A percentile compares a stretch with the other conserved stretches of the same genome.
Evolutionary conservation across 2,888 invertebrate species (phyloP).

Genomic region (Philereme vetulata): DNA sequence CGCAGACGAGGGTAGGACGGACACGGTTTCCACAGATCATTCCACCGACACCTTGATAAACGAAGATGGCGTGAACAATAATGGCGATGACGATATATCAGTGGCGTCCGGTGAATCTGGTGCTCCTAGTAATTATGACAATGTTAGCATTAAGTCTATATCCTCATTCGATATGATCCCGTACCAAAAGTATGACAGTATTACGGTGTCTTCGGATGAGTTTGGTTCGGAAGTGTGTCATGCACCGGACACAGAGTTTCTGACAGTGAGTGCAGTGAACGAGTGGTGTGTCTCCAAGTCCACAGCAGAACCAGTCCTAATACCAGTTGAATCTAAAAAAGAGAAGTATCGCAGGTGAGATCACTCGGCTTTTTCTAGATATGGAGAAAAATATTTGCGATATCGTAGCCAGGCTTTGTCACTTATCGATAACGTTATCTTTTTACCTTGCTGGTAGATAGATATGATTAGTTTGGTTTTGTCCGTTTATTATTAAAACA

Average conservation of each 20-base stretch:
- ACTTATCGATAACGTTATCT: slow-evolving; percentile 66
- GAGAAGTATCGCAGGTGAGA: slow-evolving; percentile 82
- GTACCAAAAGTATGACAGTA: slow-evolving; percentile 79
- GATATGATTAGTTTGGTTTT: slow-evolving; percentile 63
- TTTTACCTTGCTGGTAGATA: slow-evolving; percentile 52
- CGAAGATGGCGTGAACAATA: slow-evolving; percentile 67
- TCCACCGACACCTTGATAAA: slow-evolving; percentile 78
- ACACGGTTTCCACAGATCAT: slow-evolving; percentile 73
- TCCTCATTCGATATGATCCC: slow-evolving; percentile 80
- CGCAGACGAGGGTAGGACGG: slow-evolving; percentile 66
- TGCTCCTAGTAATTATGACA: slow-evolving; percentile 75
- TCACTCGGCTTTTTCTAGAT: slow-evolving; percentile 58
- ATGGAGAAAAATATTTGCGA: slow-evolving; percentile 65
- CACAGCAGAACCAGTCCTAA: slow-evolving; percentile 65
- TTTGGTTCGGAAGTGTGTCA: slow-evolving; percentile 80
- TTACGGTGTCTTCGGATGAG: slow-evolving; percentile 80
- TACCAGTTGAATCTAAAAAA: slow-evolving; percentile 78
- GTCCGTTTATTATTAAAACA: slow-evolving; percentile 32
- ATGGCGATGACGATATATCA: slow-evolving; percentile 66
- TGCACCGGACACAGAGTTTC: slow-evolving; percentile 74
- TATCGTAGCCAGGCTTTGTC: slow-evolving; percentile 66
- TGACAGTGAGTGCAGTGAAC: slow-evolving; percentile 81
- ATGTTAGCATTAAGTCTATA: slow-evolving; percentile 80
- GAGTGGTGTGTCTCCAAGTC: slow-evolving; percentile 79
- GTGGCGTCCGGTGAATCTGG: slow-evolving; percentile 65